Conservation (phyloP, 2,888 invertebrate species). For the Xiphydria camelus region DNA sequence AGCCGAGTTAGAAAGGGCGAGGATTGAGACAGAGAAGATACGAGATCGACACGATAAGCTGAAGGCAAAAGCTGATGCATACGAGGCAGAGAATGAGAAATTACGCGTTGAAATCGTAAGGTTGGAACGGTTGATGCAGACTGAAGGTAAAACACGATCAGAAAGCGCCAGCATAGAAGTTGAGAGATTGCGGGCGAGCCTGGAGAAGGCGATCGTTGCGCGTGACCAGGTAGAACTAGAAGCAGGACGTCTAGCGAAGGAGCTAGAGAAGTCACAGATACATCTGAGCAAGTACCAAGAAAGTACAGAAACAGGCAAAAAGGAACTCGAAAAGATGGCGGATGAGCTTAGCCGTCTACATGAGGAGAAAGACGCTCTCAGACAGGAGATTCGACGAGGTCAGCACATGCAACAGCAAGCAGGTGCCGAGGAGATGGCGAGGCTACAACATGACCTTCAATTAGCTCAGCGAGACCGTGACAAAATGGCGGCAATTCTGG, state of each 20-base stretch:
- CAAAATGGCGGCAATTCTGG: slow-evolving; percentile 76
- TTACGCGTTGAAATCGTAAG: slow-evolving; percentile 71
- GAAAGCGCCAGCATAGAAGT: slow-evolving; percentile 68
- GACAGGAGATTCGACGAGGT: slow-evolving; percentile 69
- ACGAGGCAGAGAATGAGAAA: slow-evolving; percentile 76
- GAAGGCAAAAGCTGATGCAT: slow-evolving; percentile 70
- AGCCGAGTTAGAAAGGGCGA: slow-evolving; percentile 78
- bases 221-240: slow-evolving; percentile 85
- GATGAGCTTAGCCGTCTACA: slow-evolving; percentile 80
- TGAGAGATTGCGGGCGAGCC: slow-evolving; percentile 81
- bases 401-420: slow-evolving; percentile 69
- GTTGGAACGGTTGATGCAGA: slow-evolving; percentile 65
- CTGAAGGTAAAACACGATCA: slow-evolving; percentile 60
- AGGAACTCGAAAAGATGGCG: slow-evolving; percentile 83
- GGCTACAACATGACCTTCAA: slow-evolving; percentile 74
- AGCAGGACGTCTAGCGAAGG: slow-evolving; percentile 81
- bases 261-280: slow-evolving; percentile 83
- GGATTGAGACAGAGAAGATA: slow-evolving; percentile 87
- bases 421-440: slow-evolving; percentile 72
- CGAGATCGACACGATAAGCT: slow-evolving; percentile 85
- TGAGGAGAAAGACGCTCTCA: slow-evolving; percentile 75
- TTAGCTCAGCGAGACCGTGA: slow-evolving; percentile 74
- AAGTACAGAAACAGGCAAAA: slow-evolving; percentile 78
- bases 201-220: slow-evolving; percentile 82
- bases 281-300: slow-evolving; percentile 83